Percentiles rank a stretch among this genome's conserved stretches.
Conservation (phyloP, 2,888 invertebrate species). For the Hydriomena furcata region DNA sequence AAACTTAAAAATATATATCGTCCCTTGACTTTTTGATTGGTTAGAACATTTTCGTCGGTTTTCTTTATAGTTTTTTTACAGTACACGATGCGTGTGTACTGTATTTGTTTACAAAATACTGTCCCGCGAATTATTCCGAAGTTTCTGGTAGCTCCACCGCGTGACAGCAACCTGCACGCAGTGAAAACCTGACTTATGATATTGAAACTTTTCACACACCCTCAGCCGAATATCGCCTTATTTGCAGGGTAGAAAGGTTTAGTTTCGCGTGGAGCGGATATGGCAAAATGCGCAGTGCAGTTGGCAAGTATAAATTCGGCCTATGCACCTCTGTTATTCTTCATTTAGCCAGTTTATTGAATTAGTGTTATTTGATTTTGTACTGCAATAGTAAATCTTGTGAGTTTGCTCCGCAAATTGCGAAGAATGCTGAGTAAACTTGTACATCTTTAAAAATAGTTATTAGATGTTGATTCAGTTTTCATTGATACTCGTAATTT, state of each 20-base stretch:
- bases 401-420: too few species aligned
- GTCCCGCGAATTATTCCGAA: conserved; percentile 35
- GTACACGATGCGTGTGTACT: too few species aligned
- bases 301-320: conserved; percentile 32
- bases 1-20: too few species aligned
- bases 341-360: conserved; percentile 38
- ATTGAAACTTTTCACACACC: conserved; percentile 34
- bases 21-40: too few species aligned
- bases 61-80: too few species aligned
- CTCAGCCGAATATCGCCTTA: conserved; percentile 24
- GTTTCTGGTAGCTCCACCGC: conserved; percentile 40
- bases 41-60: too few species aligned
- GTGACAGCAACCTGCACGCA: conserved; percentile 42
- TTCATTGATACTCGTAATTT: too few species aligned
- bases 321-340: conserved; percentile 37
- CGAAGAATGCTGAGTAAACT: too few species aligned
- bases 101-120: not conserved
- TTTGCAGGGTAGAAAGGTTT: not conserved
- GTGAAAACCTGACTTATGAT: conserved; percentile 41
- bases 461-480: too few species aligned
- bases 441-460: too few species aligned
- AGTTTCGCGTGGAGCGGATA: conserved; percentile 13
- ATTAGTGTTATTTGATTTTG: conserved; percentile 18
- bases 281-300: conserved; percentile 52
- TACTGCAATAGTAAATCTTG: not conserved